Evolutionary conservation across 2,113 vertebrate species (phyloP).

Genomic region (Cyprinodon variegatus): DNA sequence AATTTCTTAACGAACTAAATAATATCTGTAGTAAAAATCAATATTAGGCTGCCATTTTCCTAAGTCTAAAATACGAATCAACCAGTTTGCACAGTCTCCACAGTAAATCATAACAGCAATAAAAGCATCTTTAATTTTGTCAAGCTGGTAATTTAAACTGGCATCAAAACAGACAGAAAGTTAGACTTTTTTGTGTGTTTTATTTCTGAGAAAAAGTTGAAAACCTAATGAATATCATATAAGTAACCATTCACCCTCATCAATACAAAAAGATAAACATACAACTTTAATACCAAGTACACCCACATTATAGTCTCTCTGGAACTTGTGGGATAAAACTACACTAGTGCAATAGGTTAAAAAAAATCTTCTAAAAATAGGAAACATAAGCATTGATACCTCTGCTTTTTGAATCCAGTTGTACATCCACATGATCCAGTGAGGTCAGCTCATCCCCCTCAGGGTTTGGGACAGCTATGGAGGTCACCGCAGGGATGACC

Average conservation of each 20-base stretch:
- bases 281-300: slow-evolving; percentile 5
- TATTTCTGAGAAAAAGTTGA: not conserved
- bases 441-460: slow-evolving; percentile 67
- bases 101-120: not conserved
- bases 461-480: slow-evolving; percentile 64
- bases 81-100: not conserved
- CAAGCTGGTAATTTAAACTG: not conserved
- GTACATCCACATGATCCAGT: slow-evolving; percentile 65
- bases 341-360: not conserved
- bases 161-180: not conserved
- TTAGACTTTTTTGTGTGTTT: no score
- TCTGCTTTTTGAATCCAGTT: slow-evolving; percentile 67
- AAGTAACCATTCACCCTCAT: not conserved
- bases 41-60: not conserved
- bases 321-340: not conserved
- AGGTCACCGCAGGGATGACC: slow-evolving; percentile 75
- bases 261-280: slow-evolving; percentile 1
- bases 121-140: not conserved
- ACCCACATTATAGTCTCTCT: not conserved
- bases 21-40: not conserved
- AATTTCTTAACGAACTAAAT: not conserved
- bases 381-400: slow-evolving; percentile 44
- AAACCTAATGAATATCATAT: not conserved
- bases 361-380: slow-evolving; percentile 11
- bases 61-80: not conserved